phyloP scores from a whole-genome alignment of 2,888 invertebrate species.

The Netelia inedita region DNA sequence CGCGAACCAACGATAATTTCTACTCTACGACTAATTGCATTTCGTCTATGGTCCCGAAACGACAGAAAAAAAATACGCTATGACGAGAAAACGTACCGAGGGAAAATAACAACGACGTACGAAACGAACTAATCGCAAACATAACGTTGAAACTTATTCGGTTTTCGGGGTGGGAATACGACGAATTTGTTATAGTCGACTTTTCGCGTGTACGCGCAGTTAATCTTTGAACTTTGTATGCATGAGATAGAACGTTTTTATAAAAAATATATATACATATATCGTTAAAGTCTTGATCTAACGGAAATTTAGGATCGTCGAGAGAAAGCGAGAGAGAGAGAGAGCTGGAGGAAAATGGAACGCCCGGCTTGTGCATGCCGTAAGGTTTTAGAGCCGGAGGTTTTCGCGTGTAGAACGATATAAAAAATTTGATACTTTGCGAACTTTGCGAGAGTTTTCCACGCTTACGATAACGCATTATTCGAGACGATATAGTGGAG shows the following conservation, averaged over 20 bases:
- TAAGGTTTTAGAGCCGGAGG: constrained; percentile 30
- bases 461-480: constrained; percentile 19
- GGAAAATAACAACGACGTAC: not conserved
- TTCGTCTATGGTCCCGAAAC: not conserved
- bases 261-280: not conserved
- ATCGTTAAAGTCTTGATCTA: not conserved
- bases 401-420: not conserved
- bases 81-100: not conserved
- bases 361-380: not conserved
- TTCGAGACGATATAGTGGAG: constrained; percentile 24
- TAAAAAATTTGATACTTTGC: not conserved
- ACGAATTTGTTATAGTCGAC: not conserved
- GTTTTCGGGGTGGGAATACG: not conserved
- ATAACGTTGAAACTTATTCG: not conserved
- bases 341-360: not conserved
- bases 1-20: no score
- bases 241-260: not conserved
- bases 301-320: not conserved
- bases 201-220: no score
- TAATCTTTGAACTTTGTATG: no score
- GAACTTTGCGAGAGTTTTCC: not conserved
- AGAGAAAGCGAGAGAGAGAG: not conserved
- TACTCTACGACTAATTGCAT: constrained; percentile 2
- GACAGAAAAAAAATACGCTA: not conserved
- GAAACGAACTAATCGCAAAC: not conserved